phyloP scores from a whole-genome alignment of 2,113 vertebrate species.

The Sterrhoptilus dennistouni region DNA sequence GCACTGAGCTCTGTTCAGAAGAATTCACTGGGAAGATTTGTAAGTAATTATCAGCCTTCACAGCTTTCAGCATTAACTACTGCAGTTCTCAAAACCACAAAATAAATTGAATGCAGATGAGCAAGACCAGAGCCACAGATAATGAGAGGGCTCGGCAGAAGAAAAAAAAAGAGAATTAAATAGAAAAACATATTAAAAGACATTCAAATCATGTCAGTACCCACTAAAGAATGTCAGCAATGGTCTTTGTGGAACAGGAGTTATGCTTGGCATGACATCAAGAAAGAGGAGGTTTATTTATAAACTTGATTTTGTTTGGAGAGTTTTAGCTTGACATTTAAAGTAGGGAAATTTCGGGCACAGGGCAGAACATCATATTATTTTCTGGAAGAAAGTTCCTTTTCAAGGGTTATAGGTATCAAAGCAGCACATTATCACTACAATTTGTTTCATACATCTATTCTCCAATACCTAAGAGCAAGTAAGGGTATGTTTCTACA shows the following conservation, averaged over 20 bases:
- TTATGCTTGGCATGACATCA: background rate
- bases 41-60: accelerated
- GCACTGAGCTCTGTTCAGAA: background rate
- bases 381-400: background rate
- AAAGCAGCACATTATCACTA: background rate
- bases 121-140: background rate
- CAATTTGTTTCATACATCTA: background rate
- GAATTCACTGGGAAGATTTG: background rate
- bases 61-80: background rate
- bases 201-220: background rate
- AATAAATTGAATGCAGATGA: background rate
- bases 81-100: background rate
- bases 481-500: background rate
- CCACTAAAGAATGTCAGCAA: background rate
- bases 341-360: background rate
- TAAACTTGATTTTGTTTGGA: background rate
- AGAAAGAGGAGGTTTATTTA: background rate
- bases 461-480: background rate
- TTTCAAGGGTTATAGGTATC: background rate
- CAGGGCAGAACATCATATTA: background rate
- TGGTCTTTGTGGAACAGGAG: background rate
- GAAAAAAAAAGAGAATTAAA: background rate
- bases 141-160: background rate
- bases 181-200: background rate
- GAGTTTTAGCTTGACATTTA: background rate